Evolutionary conservation across 2,888 invertebrate species (phyloP).

Genomic region (Xanthia togata): DNA sequence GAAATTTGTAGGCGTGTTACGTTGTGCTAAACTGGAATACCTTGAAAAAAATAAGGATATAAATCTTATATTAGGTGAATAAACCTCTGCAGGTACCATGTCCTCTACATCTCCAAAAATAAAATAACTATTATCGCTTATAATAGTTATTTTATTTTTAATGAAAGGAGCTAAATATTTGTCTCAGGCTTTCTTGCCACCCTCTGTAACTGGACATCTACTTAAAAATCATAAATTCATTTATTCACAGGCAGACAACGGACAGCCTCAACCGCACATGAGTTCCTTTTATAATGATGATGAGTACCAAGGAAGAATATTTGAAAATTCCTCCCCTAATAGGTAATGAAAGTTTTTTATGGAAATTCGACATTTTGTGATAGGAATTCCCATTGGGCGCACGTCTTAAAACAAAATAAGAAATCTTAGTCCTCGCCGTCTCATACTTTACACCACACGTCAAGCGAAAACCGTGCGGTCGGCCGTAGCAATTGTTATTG

Average conservation of each 20-base stretch:
- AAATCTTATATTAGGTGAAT: no score
- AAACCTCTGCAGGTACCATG: no score
- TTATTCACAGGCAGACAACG: no score
- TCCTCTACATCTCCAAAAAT: no score
- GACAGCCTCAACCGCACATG: neutral
- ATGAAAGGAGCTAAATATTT: no score
- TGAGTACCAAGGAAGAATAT: neutral
- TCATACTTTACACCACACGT: constrained; percentile 29
- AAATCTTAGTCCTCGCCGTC: neutral
- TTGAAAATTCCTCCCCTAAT: neutral
- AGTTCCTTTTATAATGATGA: neutral
- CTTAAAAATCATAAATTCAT: neutral
- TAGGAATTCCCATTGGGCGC: no score
- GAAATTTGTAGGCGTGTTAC: neutral
- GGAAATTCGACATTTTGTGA: no score
- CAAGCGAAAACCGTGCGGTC: constrained; percentile 71
- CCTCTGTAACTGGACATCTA: neutral
- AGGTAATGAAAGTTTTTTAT: neutral
- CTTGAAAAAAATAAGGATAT: no score
- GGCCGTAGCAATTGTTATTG: constrained; percentile 77
- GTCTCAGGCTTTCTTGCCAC: neutral
- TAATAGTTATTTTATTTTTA: no score
- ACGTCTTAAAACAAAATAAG: neutral
- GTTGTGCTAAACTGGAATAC: neutral
- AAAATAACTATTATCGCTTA: no score